Evolutionary conservation across 2,797 vertebrate species (phyloP).

Genomic region (Liparis tanakae): DNA sequence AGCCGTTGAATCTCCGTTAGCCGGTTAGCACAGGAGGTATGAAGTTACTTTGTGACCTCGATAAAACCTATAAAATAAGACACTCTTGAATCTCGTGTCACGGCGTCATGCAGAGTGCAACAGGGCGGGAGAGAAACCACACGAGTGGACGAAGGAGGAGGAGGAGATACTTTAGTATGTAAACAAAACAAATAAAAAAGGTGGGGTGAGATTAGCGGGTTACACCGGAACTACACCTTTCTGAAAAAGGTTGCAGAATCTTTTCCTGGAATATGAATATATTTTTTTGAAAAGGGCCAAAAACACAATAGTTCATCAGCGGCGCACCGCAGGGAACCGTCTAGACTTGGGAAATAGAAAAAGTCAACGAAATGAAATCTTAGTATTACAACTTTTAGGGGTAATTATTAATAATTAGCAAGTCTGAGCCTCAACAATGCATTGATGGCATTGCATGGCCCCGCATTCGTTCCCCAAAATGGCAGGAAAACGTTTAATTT

Average conservation of each 20-base stretch:
- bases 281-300: neutral
- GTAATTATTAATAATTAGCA: constrained; percentile 48
- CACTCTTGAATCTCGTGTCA: constrained; percentile 42
- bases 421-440: constrained; percentile 37
- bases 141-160: neutral
- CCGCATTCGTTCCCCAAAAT: constrained; percentile 10
- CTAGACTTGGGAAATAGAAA: neutral
- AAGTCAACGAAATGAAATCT: constrained; percentile 3
- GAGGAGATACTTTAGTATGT: constrained; percentile 6
- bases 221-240: neutral
- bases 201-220: neutral
- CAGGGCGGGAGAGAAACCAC: neutral
- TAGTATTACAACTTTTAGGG: constrained; percentile 26
- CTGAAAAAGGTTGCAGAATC: neutral
- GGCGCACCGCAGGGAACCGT: neutral
- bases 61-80: constrained; percentile 70
- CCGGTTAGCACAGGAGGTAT: constrained; percentile 75
- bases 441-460: constrained; percentile 22
- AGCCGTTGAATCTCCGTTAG: constrained; percentile 74
- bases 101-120: neutral
- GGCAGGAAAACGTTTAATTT: neutral
- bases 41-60: constrained; percentile 81
- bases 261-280: neutral
- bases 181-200: neutral
- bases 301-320: constrained; percentile 8